Base-by-base conservation (phyloP, 1,140 invertebrate genomes). In the Tetranychus urticae region DNA sequence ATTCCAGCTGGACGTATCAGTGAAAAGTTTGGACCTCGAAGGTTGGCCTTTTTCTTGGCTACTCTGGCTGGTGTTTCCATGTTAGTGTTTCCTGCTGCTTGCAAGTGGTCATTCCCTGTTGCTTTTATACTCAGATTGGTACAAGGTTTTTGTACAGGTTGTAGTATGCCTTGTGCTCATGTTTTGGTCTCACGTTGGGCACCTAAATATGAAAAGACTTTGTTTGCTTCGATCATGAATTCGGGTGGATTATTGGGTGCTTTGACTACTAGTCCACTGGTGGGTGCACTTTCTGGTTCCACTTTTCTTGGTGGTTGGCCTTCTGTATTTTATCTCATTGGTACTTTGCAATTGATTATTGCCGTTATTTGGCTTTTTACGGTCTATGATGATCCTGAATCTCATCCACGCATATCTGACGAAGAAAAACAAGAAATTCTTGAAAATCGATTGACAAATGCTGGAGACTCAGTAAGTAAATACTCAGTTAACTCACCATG, bases 321-420 rank as follows among this genome's bases (percentile, higher is more conserved):
- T 2, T 47, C 63, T 34, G 56, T 58, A 13, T 66, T 66, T 64
- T 66, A 65, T 52, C 3, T 66, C 13, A 52, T 63, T 14, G 65
- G 61, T 35, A 23, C 60, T 48, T 74, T 87, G 57, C 84, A 84
- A 3, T 67, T 88, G 37, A 63, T 85, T 45, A 93, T 88, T 88
- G 84, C 84, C 35, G 66, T 84, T 3, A 68, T 81, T 1, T 94
- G 89, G 89, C 83, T 88, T 71, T 70, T 83, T 1, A 73, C 92
- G 33, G 80, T 90, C 8, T 88, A 81, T 69, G 87, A 94, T 68
- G 82, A 82, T 0, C 91, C 91, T 0, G 79, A 79, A 1, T 74
- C 82, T 60, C 89, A 94, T 77, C 87, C 87, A 2, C 76, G 86
- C 56, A 94, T 42, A 5, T 42, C 39, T 42, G 39, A 42, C 10